phyloP scores from a whole-genome alignment of 2,888 invertebrate species.

The Tridacna gigas region DNA sequence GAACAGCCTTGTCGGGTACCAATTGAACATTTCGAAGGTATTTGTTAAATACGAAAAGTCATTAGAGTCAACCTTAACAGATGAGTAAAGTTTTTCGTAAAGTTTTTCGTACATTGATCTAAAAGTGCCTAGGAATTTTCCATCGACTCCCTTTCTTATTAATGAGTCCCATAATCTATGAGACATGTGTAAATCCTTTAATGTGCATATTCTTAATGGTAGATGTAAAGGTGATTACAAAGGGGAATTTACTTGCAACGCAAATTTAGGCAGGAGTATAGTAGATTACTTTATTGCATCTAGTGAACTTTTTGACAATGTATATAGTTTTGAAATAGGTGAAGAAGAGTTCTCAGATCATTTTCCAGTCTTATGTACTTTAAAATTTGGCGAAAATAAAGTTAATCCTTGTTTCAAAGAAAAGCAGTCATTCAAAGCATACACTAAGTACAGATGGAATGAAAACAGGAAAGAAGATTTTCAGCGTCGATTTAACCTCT shows the following conservation, averaged over 20 bases:
- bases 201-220: conserved; percentile 5
- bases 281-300: not conserved
- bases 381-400: not conserved
- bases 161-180: too few relatives aligned
- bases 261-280: conserved; percentile 2
- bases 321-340: not conserved
- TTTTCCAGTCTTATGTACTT: not conserved
- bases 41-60: too few relatives aligned
- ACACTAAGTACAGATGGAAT: not conserved
- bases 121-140: too few relatives aligned
- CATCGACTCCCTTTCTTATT: too few relatives aligned
- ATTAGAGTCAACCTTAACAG: too few relatives aligned
- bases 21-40: too few relatives aligned
- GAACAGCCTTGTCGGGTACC: too few relatives aligned
- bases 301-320: not conserved
- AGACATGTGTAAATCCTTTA: not conserved
- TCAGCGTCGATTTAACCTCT: not conserved
- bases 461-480: not conserved
- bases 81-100: too few relatives aligned
- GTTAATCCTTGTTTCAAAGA: not conserved
- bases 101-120: too few relatives aligned
- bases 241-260: conserved; percentile 3
- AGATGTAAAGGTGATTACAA: not conserved
- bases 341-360: conserved; percentile 9
- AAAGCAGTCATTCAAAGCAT: not conserved